Percentiles rank a stretch among this genome's conserved stretches.
phyloP scores from a whole-genome alignment of 2,888 invertebrate genomes.

The Parasteatoda lunata region DNA sequence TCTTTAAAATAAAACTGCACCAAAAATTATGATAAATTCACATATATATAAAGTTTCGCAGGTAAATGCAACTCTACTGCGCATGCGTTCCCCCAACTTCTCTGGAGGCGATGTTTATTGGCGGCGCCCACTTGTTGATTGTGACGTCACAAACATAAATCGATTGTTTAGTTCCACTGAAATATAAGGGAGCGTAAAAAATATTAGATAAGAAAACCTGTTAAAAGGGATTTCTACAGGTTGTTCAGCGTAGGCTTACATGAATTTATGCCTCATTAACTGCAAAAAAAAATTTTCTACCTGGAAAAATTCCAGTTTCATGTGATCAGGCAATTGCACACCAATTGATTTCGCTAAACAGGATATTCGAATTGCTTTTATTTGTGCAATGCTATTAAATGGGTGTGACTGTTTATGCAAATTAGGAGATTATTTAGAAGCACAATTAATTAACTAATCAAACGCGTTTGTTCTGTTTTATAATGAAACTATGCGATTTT shows the following conservation, averaged over 20 bases:
- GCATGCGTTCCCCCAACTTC: constrained; percentile 47
- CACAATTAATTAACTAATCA: no score
- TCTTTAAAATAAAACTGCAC: constrained; percentile 35
- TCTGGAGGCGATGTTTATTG: constrained; percentile 30
- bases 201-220: constrained; percentile 4
- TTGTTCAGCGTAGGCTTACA: neutral
- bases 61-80: constrained; percentile 9
- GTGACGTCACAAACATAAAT: constrained; percentile 57
- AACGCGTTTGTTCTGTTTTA: no score
- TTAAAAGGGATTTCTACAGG: neutral
- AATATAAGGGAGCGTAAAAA: constrained; percentile 14
- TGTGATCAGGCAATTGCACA: neutral
- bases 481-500: no score
- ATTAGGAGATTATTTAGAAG: no score
- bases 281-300: neutral
- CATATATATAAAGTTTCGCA: constrained; percentile 60
- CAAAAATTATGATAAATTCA: constrained; percentile 35
- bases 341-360: no score
- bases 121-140: constrained; percentile 65
- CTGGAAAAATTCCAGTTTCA: neutral
- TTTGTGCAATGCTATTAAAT: no score
- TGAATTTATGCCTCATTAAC: neutral
- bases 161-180: constrained; percentile 38
- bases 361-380: no score
- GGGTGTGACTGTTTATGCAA: no score